Percentiles rank a stretch among this genome's conserved stretches.
phyloP scores from a whole-genome alignment of 2,797 vertebrate species.

The Pseudochirops cupreus region DNA sequence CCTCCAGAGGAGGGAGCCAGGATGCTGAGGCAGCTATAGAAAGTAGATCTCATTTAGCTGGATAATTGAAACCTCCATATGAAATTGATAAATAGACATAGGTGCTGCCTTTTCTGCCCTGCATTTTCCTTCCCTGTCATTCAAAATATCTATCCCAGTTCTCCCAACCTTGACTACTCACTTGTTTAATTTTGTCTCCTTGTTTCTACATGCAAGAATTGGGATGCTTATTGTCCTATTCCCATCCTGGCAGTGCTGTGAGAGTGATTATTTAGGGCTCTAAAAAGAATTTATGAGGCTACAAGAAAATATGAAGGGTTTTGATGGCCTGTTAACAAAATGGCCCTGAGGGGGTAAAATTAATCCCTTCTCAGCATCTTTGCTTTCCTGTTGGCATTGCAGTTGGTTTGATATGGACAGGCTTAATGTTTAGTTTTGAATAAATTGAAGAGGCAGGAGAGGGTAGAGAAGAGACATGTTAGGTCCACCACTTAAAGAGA shows the following conservation, averaged over 20 bases:
- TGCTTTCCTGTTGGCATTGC: neutral
- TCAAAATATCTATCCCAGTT: neutral
- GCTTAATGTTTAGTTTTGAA: slow-evolving; percentile 5
- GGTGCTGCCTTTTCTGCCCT: neutral
- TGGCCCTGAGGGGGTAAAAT: neutral
- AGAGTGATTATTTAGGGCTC: neutral
- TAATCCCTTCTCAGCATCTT: neutral
- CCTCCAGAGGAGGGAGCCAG: neutral
- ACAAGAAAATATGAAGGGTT: neutral
- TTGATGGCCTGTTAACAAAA: neutral
- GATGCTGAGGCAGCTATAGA: neutral
- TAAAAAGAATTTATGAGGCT: neutral
- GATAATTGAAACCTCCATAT: neutral
- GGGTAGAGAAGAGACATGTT: slow-evolving; percentile 18
- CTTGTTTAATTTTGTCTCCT: neutral
- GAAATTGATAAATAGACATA: neutral
- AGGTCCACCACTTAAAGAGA: neutral
- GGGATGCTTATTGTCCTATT: neutral
- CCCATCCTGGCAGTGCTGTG: neutral
- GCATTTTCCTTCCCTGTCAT: neutral
- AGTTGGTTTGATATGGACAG: neutral
- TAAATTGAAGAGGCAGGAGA: neutral
- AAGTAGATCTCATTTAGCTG: neutral
- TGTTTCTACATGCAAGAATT: neutral
- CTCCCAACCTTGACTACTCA: neutral